phyloP scores from a whole-genome alignment of 2,797 vertebrate species.

The Malurus splendens region DNA sequence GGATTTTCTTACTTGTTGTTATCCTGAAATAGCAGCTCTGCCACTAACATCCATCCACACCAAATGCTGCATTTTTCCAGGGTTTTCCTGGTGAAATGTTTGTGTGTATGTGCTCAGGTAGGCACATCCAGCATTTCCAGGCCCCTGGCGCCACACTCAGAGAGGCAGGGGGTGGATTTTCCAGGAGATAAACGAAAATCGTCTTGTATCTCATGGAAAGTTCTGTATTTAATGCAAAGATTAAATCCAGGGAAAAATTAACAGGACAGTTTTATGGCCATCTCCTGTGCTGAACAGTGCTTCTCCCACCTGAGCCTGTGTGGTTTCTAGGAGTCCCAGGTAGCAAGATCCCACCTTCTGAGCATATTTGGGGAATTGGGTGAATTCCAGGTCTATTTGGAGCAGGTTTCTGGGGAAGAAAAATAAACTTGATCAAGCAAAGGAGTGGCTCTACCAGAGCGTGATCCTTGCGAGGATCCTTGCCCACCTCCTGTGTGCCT shows the following conservation, averaged over 20 bases:
- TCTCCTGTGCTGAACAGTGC: not conserved
- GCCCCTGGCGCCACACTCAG: too few species aligned
- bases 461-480: accelerated
- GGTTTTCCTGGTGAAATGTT: not conserved
- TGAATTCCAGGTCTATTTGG: not conserved
- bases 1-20: not conserved
- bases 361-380: not conserved
- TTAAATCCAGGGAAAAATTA: not conserved
- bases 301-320: not conserved
- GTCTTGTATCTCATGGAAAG: not conserved
- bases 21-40: not conserved
- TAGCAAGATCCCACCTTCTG: not conserved
- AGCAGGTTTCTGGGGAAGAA: not conserved
- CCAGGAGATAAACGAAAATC: not conserved
- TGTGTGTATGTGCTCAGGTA: not conserved
- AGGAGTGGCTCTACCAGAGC: not conserved
- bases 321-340: not conserved
- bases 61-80: accelerated
- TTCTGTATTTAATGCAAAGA: not conserved
- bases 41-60: not conserved
- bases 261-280: not conserved
- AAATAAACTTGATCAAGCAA: not conserved
- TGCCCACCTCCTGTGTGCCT: not conserved
- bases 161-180: not conserved
- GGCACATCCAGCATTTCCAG: not conserved